Percentiles rank a stretch among this genome's conserved stretches.
Evolutionary conservation across 2,113 vertebrate genomes (phyloP).

Genomic region (Xiphophorus couchianus): DNA sequence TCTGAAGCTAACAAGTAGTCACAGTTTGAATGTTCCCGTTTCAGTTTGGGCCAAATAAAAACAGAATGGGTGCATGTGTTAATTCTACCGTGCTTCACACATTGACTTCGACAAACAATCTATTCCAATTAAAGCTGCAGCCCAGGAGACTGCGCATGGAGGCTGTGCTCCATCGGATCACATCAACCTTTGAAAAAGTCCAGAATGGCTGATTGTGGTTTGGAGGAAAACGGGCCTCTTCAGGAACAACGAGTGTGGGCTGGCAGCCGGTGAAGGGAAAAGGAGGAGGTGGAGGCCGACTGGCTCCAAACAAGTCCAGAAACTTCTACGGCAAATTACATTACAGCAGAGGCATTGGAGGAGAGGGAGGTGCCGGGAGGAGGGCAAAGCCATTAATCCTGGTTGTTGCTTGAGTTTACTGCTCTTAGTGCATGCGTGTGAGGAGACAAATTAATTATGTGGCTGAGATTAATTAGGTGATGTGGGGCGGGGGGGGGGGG

Average conservation of each 20-base stretch:
- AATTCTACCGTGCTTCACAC: slow-evolving; percentile 69
- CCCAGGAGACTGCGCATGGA: slow-evolving; percentile 52
- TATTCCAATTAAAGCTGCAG: slow-evolving; percentile 77
- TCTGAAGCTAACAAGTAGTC: neutral
- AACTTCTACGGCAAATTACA: slow-evolving; percentile 49
- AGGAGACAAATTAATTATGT: slow-evolving; percentile 69
- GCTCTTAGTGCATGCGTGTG: slow-evolving; percentile 50
- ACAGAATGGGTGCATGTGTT: slow-evolving; percentile 47
- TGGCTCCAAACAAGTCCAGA: slow-evolving; percentile 41
- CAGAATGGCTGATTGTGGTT: slow-evolving; percentile 64
- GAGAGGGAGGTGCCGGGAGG: slow-evolving; percentile 7
- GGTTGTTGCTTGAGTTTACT: slow-evolving; percentile 30
- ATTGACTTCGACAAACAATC: slow-evolving; percentile 73
- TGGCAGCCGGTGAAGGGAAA: slow-evolving; percentile 11
- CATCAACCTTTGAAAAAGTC: slow-evolving; percentile 66
- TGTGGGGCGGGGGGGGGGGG: slow-evolving; percentile 68
- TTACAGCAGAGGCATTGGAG: slow-evolving; percentile 18
- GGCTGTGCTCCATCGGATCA: slow-evolving; percentile 61
- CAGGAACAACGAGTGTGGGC: slow-evolving; percentile 53
- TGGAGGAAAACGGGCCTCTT: slow-evolving; percentile 54
- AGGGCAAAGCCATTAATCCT: slow-evolving; percentile 58
- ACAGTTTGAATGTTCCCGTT: slow-evolving; percentile 3
- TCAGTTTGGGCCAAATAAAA: slow-evolving; percentile 26
- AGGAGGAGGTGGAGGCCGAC: slow-evolving; percentile 2
- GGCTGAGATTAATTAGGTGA: slow-evolving; percentile 72